These are phyloP conservation scores for Acanthurus leucopareius DNA, from an alignment of 2,797 vertebrate genomes.

Conservation along the genomic window DNA sequence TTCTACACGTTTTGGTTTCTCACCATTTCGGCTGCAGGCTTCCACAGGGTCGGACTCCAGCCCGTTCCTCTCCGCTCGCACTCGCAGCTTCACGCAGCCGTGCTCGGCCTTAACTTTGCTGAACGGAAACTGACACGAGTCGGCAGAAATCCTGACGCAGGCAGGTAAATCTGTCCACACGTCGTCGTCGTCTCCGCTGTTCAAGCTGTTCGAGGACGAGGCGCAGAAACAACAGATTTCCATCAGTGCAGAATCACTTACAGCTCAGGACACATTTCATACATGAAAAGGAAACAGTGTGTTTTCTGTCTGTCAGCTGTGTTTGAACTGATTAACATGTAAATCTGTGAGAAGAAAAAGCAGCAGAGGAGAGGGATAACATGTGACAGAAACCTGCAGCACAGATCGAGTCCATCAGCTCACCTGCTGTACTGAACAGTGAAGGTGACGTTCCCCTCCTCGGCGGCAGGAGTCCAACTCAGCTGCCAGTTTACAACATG, in stretches of 20 bases:
- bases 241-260: neutral
- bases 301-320: no score
- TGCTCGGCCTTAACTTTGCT: fast-evolving
- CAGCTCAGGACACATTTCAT: neutral
- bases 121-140: constrained; percentile 37
- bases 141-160: constrained; percentile 18
- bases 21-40: constrained; percentile 46
- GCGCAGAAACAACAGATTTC: neutral
- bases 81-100: constrained; percentile 41
- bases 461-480: constrained; percentile 29
- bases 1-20: neutral
- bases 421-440: constrained; percentile 50
- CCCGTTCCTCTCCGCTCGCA: neutral
- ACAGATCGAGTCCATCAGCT: neutral
- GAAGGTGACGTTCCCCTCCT: constrained; percentile 8
- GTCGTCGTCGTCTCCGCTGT: fast-evolving
- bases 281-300: neutral
- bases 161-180: constrained; percentile 18
- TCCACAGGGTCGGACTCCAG: neutral
- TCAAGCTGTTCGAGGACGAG: constrained; percentile 19
- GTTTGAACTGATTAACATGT: neutral
- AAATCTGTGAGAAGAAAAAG: neutral
- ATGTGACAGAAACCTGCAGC: no score
- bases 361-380: neutral
- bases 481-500: constrained; percentile 21